Conservation (phyloP, 2,113 vertebrate species). For the Heterotis niloticus region DNA sequence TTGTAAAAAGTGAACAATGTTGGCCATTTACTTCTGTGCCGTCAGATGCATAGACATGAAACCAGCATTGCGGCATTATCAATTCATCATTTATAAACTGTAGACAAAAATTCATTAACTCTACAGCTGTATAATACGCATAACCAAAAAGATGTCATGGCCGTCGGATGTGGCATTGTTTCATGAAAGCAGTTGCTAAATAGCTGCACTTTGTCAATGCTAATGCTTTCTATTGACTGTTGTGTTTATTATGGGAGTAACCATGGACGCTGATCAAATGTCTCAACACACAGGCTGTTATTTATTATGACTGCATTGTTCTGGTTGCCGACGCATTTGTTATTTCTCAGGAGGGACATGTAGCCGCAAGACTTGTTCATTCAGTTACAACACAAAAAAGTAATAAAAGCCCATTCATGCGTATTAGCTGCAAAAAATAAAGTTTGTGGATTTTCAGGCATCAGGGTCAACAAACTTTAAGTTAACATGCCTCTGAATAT, state of each 20-base stretch:
- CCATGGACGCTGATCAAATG: constrained; percentile 47
- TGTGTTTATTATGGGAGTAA: constrained; percentile 56
- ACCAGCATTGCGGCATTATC: too few species aligned
- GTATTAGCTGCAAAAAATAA: too few species aligned
- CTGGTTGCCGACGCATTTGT: constrained; percentile 43
- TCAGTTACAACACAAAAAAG: constrained; percentile 20
- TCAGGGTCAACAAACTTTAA: too few species aligned
- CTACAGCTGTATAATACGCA: background rate
- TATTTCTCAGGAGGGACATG: constrained; percentile 27
- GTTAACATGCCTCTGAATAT: too few species aligned
- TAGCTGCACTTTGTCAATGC: constrained; percentile 53
- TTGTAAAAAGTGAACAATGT: too few species aligned
- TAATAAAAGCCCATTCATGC: too few species aligned
- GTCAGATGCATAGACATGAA: too few species aligned
- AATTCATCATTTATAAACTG: too few species aligned
- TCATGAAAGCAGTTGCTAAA: constrained; percentile 44
- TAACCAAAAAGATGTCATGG: background rate
- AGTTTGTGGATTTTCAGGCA: too few species aligned
- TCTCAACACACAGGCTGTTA: constrained; percentile 35
- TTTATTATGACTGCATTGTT: constrained; percentile 33
- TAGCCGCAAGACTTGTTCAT: constrained; percentile 40
- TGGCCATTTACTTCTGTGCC: too few species aligned
- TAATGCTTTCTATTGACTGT: constrained; percentile 31
- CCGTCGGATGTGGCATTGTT: constrained; percentile 3
- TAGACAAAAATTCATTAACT: background rate